Percentiles rank a stretch among this genome's conserved stretches.
Conservation (phyloP, 2,113 vertebrate genomes). For the Brachirus orientalis region DNA sequence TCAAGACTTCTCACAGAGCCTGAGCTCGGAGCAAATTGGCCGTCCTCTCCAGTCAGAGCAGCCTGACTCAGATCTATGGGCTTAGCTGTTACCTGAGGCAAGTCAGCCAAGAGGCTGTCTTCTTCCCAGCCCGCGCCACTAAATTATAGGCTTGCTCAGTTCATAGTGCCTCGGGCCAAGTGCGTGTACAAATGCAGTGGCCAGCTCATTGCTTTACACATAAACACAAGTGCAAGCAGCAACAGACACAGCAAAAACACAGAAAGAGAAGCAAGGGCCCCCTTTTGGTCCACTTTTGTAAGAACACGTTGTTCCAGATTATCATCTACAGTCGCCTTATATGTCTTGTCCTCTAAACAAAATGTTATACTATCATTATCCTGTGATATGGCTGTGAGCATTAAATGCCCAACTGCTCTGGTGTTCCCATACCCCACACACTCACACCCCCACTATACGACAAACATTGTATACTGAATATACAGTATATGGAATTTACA, state of each 20-base stretch:
- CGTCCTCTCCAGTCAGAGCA: conserved; percentile 61
- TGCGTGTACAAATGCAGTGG: conserved; percentile 56
- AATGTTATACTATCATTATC: conserved; percentile 68
- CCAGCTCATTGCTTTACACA: conserved; percentile 55
- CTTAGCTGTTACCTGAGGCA: conserved; percentile 78
- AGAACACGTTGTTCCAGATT: conserved; percentile 68
- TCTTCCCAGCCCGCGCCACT: conserved; percentile 54
- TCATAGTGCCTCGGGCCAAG: conserved; percentile 53
- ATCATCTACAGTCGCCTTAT: conserved; percentile 58
- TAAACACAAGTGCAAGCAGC: conserved; percentile 56
- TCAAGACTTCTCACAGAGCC: conserved; percentile 58
- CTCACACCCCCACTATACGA: too few relatives aligned
- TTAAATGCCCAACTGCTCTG: too few relatives aligned
- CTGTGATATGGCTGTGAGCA: conserved; percentile 58
- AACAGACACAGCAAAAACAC: conserved; percentile 41
- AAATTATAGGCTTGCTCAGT: conserved; percentile 71
- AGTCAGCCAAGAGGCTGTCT: conserved; percentile 58
- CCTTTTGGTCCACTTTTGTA: conserved; percentile 64
- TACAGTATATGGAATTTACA: too few relatives aligned
- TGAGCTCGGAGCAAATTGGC: conserved; percentile 69
- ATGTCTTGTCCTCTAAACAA: conserved; percentile 40
- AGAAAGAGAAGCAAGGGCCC: conserved; percentile 7
- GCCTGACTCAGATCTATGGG: conserved; percentile 70
- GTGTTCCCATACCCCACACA: too few relatives aligned
- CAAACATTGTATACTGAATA: too few relatives aligned